Evolutionary conservation across 2,797 vertebrate genomes (phyloP).

Genomic region (Bufotes viridis): DNA sequence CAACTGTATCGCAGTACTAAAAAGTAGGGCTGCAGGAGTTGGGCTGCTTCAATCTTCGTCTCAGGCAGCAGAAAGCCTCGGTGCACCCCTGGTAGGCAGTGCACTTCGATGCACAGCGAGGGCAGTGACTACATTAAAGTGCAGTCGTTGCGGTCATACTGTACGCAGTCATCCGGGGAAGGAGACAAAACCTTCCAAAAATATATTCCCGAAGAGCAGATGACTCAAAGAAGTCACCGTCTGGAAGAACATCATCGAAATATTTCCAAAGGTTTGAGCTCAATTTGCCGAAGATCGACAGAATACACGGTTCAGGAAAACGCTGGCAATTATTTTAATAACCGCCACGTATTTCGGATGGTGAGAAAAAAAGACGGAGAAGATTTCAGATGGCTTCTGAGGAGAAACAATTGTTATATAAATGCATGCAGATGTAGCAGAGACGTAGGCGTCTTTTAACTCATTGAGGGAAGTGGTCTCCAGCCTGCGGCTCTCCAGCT

Average conservation of each 20-base stretch:
- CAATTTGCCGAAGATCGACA: constrained; percentile 1
- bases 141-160: not conserved
- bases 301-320: not conserved
- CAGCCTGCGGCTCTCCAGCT: too few relatives aligned
- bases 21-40: too few relatives aligned
- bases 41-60: too few relatives aligned
- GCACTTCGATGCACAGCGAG: too few relatives aligned
- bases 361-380: not conserved
- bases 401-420: not conserved
- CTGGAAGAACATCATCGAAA: not conserved
- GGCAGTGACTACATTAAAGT: too few relatives aligned
- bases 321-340: constrained; percentile 34
- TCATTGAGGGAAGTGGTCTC: not conserved
- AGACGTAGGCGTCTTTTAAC: not conserved
- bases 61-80: too few relatives aligned
- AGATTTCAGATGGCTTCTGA: not conserved
- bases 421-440: not conserved
- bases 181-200: not conserved
- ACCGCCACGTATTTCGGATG: not conserved
- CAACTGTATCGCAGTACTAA: too few relatives aligned
- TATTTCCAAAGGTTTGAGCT: not conserved
- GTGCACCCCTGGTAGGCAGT: too few relatives aligned
- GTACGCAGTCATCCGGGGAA: not conserved
- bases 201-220: not conserved
- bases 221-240: not conserved